Evolutionary conservation across 2,113 vertebrate species (phyloP).

Genomic region (Phylloscopus trochilus): DNA sequence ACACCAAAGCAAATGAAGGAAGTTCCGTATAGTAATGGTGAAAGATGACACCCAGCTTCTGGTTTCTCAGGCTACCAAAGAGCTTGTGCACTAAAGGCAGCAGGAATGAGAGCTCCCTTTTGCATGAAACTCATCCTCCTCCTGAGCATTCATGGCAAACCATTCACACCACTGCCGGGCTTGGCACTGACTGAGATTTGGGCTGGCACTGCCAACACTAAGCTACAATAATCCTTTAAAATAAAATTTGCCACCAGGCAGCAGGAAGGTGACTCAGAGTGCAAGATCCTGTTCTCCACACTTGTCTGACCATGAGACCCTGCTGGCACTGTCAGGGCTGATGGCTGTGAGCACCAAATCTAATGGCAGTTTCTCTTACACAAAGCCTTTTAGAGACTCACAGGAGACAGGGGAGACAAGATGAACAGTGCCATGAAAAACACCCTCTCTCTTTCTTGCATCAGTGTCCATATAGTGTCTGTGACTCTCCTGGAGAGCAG

Average conservation of each 20-base stretch:
- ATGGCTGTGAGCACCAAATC: neutral
- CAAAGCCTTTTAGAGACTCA: neutral
- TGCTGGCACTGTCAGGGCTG: neutral
- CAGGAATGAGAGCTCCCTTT: neutral
- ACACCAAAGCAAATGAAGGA: neutral
- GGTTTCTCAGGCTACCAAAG: neutral
- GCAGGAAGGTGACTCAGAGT: neutral
- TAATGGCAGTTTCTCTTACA: neutral
- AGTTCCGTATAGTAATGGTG: neutral
- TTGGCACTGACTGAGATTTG: neutral
- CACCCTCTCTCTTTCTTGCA: neutral
- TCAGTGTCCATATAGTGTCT: neutral
- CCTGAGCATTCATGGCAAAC: neutral
- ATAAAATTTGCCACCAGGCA: neutral
- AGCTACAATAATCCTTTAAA: slow-evolving; percentile 6
- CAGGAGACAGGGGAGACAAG: neutral
- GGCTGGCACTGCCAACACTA: neutral
- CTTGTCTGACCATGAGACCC: neutral
- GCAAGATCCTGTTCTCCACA: neutral
- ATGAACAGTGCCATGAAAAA: neutral
- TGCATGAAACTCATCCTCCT: neutral
- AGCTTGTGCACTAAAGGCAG: neutral
- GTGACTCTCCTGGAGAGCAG: neutral
- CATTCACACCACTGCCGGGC: neutral
- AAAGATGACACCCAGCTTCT: slow-evolving; percentile 1